Evolutionary conservation across 2,888 invertebrate genomes (phyloP).

Genomic region (Heliconius sara): DNA sequence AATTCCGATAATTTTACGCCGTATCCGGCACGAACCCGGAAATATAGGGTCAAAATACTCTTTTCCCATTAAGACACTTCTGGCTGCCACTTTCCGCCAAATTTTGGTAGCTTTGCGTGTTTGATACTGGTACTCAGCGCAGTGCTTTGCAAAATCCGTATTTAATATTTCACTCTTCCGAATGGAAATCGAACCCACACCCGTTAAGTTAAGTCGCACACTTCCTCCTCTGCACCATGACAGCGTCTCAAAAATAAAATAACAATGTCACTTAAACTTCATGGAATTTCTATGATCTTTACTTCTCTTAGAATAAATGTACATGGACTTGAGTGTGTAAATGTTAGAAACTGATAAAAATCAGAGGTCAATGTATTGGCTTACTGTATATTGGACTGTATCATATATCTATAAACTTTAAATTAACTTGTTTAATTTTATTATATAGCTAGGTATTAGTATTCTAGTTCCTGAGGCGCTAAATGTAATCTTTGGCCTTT

Average conservation of each 20-base stretch:
- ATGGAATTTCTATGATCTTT: conserved; percentile 7
- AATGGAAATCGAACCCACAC: too few species aligned
- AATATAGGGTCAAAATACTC: not conserved
- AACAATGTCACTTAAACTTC: not conserved
- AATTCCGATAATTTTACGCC: not conserved
- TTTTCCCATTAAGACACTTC: too few species aligned
- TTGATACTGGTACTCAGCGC: too few species aligned
- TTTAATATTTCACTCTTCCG: too few species aligned
- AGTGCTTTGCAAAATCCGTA: too few species aligned
- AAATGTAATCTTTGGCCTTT: not conserved
- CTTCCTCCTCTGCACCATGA: too few species aligned
- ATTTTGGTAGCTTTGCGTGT: too few species aligned
- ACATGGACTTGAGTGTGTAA: conserved; percentile 22
- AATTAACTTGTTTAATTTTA: conserved; percentile 15
- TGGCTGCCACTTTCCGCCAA: too few species aligned
- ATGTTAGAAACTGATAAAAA: conserved; percentile 40
- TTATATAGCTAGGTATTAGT: not conserved
- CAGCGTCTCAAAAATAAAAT: not conserved
- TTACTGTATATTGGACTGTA: conserved; percentile 27
- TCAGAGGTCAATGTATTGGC: conserved; percentile 40
- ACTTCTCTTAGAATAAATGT: not conserved
- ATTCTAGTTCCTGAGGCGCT: not conserved
- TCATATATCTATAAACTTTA: conserved; percentile 29
- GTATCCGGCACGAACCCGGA: not conserved
- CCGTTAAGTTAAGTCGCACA: too few species aligned